Base-by-base conservation (phyloP, 1,140 invertebrate species). In the Glossosoma conforme region DNA sequence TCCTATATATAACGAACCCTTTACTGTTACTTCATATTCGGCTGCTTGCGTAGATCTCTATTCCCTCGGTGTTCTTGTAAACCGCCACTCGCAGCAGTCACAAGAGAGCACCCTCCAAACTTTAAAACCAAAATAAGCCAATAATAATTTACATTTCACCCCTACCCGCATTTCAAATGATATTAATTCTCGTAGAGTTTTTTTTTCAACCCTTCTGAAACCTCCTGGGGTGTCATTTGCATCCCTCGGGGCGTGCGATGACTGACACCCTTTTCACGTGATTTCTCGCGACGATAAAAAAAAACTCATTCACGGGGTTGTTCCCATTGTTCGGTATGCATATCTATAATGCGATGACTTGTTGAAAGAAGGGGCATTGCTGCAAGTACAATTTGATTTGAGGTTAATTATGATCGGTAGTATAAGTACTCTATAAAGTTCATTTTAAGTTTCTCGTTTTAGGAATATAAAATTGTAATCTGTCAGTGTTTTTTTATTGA, bases 71-170 rank as follows among this genome's bases (percentile, higher is more conserved):
- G 44, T 46, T 44, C 43, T 5, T 25, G 38, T 20, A 48, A 32
- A 48, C 37, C 36, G 24, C 22, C 36, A 35, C 45, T 40, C 37
- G n/a, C n/a, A n/a, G n/a, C n/a, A n/a, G n/a, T n/a, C n/a, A 14
- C 44, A 41, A n/a, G 19, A 35, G 20, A 10, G 48, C 21, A 13
- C 41, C 48, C 48, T 51, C 21, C 15, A 25, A 50, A 48, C 25
- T 56, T 52, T 49, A 37, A 56, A 56, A 47, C 48, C 48, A 51
- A 46, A 56, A 56, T 49, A 52, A 52, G 55, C 55, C 50, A 56
- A 52, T 56, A 22, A 35, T 19, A 42, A 56, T 37, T 52, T 52
- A 48, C 24, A 37, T 47, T 28, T 28, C 25, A 47, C 47, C 54
- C 54, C 47, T 47, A 24, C 35, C 46, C 19, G 41, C 43, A 51